These are phyloP conservation scores for Sebastolobus altivelis DNA, from an alignment of 2,797 vertebrate genomes.

Conservation along the genomic window DNA sequence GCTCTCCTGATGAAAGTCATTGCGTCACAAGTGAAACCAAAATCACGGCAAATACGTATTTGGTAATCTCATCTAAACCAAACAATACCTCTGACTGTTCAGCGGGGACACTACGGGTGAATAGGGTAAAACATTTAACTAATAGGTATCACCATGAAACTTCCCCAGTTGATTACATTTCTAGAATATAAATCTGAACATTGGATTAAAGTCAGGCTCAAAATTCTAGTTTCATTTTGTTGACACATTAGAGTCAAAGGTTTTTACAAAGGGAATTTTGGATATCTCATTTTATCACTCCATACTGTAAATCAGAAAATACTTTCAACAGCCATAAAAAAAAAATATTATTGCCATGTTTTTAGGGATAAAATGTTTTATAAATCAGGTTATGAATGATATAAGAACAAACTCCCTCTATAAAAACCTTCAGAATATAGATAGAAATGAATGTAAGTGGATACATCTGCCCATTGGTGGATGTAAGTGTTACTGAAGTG, in stretches of 20 bases:
- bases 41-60: constrained; percentile 23
- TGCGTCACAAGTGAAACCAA: constrained; percentile 38
- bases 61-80: constrained; percentile 13
- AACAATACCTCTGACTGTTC: neutral
- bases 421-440: neutral
- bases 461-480: neutral
- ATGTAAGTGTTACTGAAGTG: neutral
- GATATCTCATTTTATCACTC: neutral
- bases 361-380: neutral
- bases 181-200: neutral
- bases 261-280: neutral
- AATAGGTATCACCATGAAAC: neutral
- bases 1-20: constrained; percentile 11
- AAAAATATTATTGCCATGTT: neutral
- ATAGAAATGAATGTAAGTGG: neutral
- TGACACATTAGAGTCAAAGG: neutral
- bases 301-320: neutral
- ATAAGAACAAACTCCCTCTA: neutral
- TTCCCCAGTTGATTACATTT: neutral
- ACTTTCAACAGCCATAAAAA: neutral
- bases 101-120: neutral
- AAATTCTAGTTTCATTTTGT: neutral
- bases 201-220: neutral
- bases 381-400: neutral
- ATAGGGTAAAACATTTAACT: neutral